Base-by-base conservation (phyloP, 2,797 vertebrate genomes). In the Varecia variegata region DNA sequence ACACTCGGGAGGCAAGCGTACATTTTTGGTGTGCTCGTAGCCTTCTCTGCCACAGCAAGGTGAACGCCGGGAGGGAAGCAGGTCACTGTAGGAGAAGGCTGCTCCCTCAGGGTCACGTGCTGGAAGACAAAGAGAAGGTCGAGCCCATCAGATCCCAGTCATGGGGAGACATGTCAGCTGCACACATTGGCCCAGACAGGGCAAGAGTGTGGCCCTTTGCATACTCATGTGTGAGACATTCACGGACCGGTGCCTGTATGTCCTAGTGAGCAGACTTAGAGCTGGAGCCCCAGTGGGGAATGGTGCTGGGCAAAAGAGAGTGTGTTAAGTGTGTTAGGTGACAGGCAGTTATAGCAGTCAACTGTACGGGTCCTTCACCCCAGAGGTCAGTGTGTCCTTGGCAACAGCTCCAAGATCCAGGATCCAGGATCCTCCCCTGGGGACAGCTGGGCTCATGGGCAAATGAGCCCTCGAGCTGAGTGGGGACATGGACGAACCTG, bases 191-290 rank as follows among this genome's bases (percentile, higher is more conserved):
- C 52, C 30, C 7, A 30, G 40, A 38, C 27, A 2, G 2, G 6
- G 6, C 2, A 7, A 30, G 32, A 88, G 14, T 4, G 7, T 4
- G 30, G 25, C 1, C 8, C 27, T 32, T 90, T 38, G 2, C n/a
- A 54, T 21, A 35, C 4, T 9, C n/a, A 5, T 6, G 27, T 5
- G 17, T 43, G 43, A 47, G 30, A 58, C 35, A 0, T 32, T 30
- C 17, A 20, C 0, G 0, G 14, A 14, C 32, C n/a, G 11, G 21
- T 0, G 2, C 58, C 18, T 62, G 21, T 25, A 11, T 4, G 0
- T 62, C 40, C 45, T n/a, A 4, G 9, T 18, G 18, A 77, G 20
- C 65, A 79, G 52, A 27, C 45, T 77, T 52, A 47, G 56, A 77
- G 8, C 35, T 23, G 76, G 20, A 56, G 30, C 32, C 45, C 73